Conservation (phyloP, 2,113 vertebrate species). For the Entomyzon cyanotis region DNA sequence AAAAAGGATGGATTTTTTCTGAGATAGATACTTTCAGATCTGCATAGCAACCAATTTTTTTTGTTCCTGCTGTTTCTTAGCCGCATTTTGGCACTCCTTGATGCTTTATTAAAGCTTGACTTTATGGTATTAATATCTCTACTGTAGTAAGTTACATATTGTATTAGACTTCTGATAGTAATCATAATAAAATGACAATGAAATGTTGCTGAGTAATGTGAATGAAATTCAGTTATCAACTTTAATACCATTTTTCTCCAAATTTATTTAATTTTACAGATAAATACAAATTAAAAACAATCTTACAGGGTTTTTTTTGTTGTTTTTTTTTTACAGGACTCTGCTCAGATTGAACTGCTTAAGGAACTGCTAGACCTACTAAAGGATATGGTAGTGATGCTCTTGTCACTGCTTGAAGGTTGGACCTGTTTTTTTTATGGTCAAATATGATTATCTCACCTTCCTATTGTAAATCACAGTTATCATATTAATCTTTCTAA, state of each 20-base stretch:
- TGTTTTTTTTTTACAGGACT: conserved; percentile 82
- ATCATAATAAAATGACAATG: not conserved
- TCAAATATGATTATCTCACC: not conserved
- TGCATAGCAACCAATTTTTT: not conserved
- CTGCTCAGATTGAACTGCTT: conserved; percentile 95
- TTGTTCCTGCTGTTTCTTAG: not conserved
- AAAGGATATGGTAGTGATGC: conserved; percentile 99
- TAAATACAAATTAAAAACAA: not conserved
- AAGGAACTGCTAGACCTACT: conserved; percentile 97
- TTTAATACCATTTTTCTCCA: not conserved
- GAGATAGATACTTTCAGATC: not conserved
- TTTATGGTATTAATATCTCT: not conserved
- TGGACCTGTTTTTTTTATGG: not conserved
- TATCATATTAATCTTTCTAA: not conserved
- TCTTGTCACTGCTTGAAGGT: conserved; percentile 98
- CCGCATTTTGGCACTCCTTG: not conserved
- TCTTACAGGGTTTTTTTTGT: not conserved
- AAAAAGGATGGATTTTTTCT: not conserved
- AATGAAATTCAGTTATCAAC: not conserved
- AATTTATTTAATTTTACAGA: not conserved
- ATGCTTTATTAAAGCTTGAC: not conserved
- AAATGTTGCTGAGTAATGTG: not conserved
- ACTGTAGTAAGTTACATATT: not conserved
- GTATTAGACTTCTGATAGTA: not conserved
- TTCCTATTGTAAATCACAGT: not conserved